Conservation (phyloP, 2,113 vertebrate species). For the Grus americana region DNA sequence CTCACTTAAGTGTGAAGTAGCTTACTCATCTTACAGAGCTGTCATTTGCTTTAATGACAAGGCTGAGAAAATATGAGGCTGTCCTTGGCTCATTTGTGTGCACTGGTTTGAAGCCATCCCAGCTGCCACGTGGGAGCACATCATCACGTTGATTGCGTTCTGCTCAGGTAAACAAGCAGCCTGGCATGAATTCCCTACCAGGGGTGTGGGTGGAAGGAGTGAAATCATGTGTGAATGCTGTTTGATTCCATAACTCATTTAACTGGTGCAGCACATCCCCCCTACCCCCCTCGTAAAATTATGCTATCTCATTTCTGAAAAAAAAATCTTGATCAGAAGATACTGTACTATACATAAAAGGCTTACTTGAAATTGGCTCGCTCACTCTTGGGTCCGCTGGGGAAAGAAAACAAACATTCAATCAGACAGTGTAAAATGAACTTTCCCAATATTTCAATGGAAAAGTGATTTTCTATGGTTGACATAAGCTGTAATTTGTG, state of each 20-base stretch:
- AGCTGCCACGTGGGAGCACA: constrained; percentile 1
- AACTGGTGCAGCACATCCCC: not conserved
- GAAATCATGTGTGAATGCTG: constrained; percentile 26
- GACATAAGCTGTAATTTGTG: not conserved
- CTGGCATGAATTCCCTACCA: constrained; percentile 23
- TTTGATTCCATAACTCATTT: not conserved
- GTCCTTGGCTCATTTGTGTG: constrained; percentile 8
- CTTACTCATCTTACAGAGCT: constrained; percentile 16
- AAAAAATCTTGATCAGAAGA: not conserved
- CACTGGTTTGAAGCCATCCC: constrained; percentile 38
- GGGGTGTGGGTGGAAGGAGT: constrained; percentile 27
- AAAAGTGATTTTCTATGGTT: constrained; percentile 5
- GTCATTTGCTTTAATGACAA: constrained; percentile 23
- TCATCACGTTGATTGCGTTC: not conserved
- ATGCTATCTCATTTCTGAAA: constrained; percentile 26
- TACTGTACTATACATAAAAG: not conserved
- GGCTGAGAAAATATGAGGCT: constrained; percentile 37
- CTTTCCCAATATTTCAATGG: not conserved
- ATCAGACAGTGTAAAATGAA: constrained; percentile 26
- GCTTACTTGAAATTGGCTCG: constrained; percentile 88
- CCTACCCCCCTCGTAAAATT: not conserved
- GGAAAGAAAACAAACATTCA: constrained; percentile 50
- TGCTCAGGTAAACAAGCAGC: constrained; percentile 64
- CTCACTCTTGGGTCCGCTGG: constrained; percentile 94
- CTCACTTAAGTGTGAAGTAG: constrained; percentile 10